Conservation (phyloP, 2,113 vertebrate species). For the Pardalotus punctatus region DNA sequence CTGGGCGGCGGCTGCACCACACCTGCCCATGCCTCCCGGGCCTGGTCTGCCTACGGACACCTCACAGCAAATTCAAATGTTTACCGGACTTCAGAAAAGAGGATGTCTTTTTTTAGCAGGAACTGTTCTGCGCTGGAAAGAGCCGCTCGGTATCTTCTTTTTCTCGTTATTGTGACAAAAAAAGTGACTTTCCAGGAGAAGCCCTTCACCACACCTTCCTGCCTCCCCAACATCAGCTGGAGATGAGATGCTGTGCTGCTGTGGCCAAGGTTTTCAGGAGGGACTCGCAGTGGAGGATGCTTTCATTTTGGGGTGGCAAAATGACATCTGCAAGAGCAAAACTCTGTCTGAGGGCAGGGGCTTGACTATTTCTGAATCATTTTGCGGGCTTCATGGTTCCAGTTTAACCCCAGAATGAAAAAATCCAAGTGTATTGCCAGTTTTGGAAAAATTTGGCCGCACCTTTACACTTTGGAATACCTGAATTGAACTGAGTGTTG, state of each 20-base stretch:
- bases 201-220: neutral
- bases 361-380: neutral
- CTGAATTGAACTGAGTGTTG: neutral
- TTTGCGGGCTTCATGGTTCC: neutral
- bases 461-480: neutral
- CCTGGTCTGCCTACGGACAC: conserved; percentile 76
- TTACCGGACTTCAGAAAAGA: conserved; percentile 76
- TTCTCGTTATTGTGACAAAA: conserved; percentile 32
- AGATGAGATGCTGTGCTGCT: neutral
- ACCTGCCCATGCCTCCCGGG: conserved; percentile 88
- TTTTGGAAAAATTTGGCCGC: neutral
- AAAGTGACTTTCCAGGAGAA: conserved; percentile 9
- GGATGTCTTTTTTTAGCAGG: conserved; percentile 66
- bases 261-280: neutral
- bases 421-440: neutral
- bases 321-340: neutral
- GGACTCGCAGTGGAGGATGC: fast-evolving
- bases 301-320: conserved; percentile 11
- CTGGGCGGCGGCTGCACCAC: conserved; percentile 85
- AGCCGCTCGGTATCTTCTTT: neutral
- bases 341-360: neutral
- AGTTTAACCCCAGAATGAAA: neutral
- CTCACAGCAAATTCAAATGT: conserved; percentile 80
- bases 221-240: neutral
- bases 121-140: neutral